Evolutionary conservation across 1,140 invertebrate genomes (phyloP).

Genomic region (Bathynomus jamesi): DNA sequence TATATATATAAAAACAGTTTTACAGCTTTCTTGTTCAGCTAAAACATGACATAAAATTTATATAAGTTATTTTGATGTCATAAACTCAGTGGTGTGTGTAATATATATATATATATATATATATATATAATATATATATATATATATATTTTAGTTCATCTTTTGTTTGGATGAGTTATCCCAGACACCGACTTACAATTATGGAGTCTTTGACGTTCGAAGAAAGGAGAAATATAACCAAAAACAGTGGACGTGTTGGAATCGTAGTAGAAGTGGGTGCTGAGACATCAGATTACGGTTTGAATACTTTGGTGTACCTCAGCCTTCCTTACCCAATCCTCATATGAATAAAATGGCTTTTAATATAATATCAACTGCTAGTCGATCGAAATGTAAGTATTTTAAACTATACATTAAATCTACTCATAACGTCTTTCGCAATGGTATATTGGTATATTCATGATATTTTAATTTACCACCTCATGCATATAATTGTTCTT

Average conservation of each 20-base stretch:
- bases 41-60: no score
- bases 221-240: background rate
- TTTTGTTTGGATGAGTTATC: constrained; percentile 19
- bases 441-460: no score
- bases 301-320: constrained; percentile 22
- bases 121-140: background rate
- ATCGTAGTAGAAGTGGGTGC: constrained; percentile 16
- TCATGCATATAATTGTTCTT: no score
- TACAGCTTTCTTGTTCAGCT: no score
- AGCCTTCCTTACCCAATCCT: constrained; percentile 8
- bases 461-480: no score
- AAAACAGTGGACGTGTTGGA: background rate
- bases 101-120: background rate
- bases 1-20: background rate
- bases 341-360: background rate
- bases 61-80: no score
- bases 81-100: no score
- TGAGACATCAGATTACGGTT: constrained; percentile 18
- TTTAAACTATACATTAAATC: no score
- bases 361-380: constrained; percentile 11
- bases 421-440: no score
- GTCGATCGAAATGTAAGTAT: constrained; percentile 17
- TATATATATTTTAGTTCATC: constrained; percentile 1
- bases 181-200: constrained; percentile 11
- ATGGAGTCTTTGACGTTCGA: background rate